Conservation (phyloP, 2,113 vertebrate species). For the Turdus rufiventris region DNA sequence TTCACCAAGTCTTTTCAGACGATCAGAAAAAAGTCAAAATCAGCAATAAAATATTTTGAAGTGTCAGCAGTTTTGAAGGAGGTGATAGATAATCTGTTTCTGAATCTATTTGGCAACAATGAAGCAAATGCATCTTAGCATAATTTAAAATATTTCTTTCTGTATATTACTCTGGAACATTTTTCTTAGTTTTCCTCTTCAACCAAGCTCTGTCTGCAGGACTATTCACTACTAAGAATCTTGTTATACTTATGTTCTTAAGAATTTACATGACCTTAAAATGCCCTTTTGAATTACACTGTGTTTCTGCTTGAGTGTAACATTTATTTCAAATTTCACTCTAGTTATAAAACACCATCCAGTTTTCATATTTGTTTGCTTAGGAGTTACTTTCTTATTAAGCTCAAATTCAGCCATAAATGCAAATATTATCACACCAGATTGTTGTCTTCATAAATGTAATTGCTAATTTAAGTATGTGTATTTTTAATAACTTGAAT, state of each 20-base stretch:
- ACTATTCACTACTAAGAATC: not conserved
- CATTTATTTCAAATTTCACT: not conserved
- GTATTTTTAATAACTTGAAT: not conserved
- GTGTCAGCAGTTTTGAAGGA: not conserved
- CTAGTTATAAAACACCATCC: not conserved
- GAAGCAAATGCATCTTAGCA: not conserved
- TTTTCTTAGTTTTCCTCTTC: not conserved
- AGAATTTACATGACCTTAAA: not conserved
- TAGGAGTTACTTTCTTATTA: not conserved
- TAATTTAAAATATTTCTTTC: not conserved
- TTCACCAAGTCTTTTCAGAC: not conserved
- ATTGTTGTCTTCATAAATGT: not conserved
- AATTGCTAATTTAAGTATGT: not conserved
- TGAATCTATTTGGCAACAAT: not conserved
- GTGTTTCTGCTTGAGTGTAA: not conserved
- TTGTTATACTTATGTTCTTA: not conserved
- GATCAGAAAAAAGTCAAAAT: not conserved
- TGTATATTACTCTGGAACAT: accelerated
- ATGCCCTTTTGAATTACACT: not conserved
- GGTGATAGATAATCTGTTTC: not conserved
- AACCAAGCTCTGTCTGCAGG: not conserved
- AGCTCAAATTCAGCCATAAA: not conserved
- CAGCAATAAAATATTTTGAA: not conserved
- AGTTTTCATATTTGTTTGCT: not conserved
- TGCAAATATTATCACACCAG: not conserved